Conservation (phyloP, 1,140 invertebrate species). For the Trachelipus rathkii region DNA sequence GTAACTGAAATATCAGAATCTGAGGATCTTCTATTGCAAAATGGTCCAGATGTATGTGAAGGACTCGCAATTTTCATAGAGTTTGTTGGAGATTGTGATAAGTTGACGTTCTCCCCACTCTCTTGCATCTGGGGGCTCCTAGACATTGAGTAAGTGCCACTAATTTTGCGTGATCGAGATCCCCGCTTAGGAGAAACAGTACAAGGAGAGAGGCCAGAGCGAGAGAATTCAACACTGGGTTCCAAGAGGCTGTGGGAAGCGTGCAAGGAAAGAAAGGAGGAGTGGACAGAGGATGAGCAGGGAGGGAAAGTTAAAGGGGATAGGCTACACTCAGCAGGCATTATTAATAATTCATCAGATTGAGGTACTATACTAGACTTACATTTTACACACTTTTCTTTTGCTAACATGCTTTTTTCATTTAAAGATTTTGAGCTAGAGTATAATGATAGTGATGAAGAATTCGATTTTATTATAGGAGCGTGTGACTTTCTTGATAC, state of each 20-base stretch:
- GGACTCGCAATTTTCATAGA: constrained; percentile 38
- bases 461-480: not conserved
- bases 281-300: constrained; percentile 53
- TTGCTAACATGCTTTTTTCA: not conserved
- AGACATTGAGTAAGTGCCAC: constrained; percentile 40
- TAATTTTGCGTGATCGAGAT: constrained; percentile 37
- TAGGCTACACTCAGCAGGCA: constrained; percentile 48
- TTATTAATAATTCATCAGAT: constrained; percentile 14
- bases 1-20: constrained; percentile 89
- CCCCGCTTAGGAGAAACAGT: constrained; percentile 34
- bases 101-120: not conserved
- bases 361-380: too few species aligned
- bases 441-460: not conserved
- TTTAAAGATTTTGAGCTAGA: not conserved
- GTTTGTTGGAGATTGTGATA: constrained; percentile 32
- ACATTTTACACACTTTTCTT: too few species aligned
- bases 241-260: constrained; percentile 51
- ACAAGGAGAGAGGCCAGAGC: not conserved
- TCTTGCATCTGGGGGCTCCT: constrained; percentile 32
- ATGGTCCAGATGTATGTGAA: constrained; percentile 35
- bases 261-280: constrained; percentile 51
- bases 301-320: constrained; percentile 40
- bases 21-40: constrained; percentile 62
- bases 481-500: not conserved
- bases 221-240: constrained; percentile 56